Evolutionary conservation across 2,113 vertebrate genomes (phyloP), one percentile per base, ranked within the genome.

Genomic region (Chloroceryle aenea): DNA sequence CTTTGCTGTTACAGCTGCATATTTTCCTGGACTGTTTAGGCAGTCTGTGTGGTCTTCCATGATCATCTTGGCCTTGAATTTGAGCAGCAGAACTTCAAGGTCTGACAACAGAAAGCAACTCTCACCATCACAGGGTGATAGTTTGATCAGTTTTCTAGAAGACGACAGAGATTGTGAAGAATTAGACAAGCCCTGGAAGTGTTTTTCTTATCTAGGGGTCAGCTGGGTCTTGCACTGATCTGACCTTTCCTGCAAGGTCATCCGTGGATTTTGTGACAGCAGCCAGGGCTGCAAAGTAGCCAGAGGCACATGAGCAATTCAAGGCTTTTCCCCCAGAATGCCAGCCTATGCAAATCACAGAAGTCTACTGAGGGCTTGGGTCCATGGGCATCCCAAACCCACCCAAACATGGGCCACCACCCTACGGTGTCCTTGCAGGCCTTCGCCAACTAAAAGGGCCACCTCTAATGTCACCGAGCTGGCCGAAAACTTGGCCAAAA

Each of bases 361-460:
- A 43, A 89, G 9, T 50, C 45, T 62, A 26, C 12, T 7, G 20
- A 42, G 27, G 4, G 23, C 13, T 40, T 0, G 0, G 22, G 12
- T 34, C 32, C 14, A 0, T 22, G 8, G 55, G 48, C 22, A 77
- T 45, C 61, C 34, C n/a, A 78, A 81, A 48, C 7, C n/a, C 34
- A 45, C 11, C 21, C 29, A 43, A 77, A 56, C 0, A 2, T 10
- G 12, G 36, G n/a, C 18, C 59, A 47, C 29, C 0, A 0, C 25
- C 27, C 32, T 17, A 11, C 1, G 0, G 10, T 32, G 9, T 62
- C 61, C 59, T 6, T 30, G 36, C 27, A 58, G 18, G 27, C 40
- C 43, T 40, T 40, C 55, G 61, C 30, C 59, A 74, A 26, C 34
- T 26, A 36, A 25, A 77, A 19, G 32, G 67, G 43, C 32, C 29